These are phyloP conservation scores for Ariopsis seemanni DNA, from an alignment of 2,113 vertebrate species.

Conservation along the genomic window DNA sequence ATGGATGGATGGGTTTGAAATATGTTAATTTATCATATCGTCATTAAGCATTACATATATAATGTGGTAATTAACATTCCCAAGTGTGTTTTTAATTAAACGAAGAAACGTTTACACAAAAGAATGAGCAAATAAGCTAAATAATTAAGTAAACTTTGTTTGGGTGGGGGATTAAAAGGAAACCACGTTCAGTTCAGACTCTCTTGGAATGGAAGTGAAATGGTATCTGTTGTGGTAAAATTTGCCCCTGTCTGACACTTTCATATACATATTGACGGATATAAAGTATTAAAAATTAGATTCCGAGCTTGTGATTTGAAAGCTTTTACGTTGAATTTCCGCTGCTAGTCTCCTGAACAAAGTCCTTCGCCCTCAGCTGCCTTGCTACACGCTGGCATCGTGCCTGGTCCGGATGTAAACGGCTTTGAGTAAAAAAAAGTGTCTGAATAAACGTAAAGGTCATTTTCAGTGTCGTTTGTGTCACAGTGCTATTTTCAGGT, in stretches of 20 bases:
- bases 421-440: background rate
- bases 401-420: background rate
- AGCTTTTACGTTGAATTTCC: background rate
- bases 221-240: background rate
- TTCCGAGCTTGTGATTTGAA: background rate
- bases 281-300: background rate
- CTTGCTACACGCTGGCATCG: background rate
- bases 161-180: too few relatives aligned
- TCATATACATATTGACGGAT: background rate
- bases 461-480: background rate
- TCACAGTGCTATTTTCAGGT: background rate
- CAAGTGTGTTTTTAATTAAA: too few relatives aligned
- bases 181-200: background rate
- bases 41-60: too few relatives aligned
- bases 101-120: too few relatives aligned
- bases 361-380: background rate
- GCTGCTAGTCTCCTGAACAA: background rate
- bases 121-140: too few relatives aligned
- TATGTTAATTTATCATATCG: too few relatives aligned
- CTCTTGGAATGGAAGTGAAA: background rate
- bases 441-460: background rate
- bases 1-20: too few relatives aligned
- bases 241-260: background rate
- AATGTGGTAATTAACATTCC: too few relatives aligned
- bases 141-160: too few relatives aligned